Conservation (phyloP, 2,113 vertebrate genomes). For the Ardeotis arabs region DNA sequence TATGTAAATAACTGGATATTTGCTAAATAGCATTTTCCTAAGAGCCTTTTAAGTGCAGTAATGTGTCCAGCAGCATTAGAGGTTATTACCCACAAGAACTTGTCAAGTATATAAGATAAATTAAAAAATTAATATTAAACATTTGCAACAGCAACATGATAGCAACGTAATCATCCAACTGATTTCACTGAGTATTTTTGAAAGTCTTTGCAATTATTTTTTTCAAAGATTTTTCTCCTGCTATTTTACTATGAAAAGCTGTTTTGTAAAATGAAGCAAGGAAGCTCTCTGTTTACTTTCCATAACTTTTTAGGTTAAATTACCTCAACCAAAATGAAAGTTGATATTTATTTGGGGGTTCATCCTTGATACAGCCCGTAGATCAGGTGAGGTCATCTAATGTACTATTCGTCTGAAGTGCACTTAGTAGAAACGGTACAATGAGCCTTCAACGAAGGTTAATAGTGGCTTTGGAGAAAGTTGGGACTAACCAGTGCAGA, state of each 20-base stretch:
- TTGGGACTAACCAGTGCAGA: rapidly evolving
- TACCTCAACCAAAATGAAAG: background rate
- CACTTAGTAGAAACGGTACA: background rate
- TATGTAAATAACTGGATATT: background rate
- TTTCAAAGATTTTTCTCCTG: background rate
- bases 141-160: background rate
- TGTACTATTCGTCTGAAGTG: background rate
- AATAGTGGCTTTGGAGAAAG: background rate
- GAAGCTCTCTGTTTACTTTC: background rate
- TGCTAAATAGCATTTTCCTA: background rate
- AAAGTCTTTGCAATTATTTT: background rate
- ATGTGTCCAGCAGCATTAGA: background rate
- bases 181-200: background rate
- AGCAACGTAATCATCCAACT: background rate
- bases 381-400: background rate
- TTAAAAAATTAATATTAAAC: background rate
- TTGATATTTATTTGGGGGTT: background rate
- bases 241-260: background rate
- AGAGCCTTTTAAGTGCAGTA: background rate
- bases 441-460: rapidly evolving
- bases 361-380: background rate
- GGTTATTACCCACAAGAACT: background rate
- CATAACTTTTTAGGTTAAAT: background rate
- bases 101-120: background rate
- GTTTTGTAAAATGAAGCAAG: background rate